A percentile compares a stretch with the other conserved stretches of the same genome.
These are phyloP conservation scores for Drymodes brunneopygia DNA, from an alignment of 2,113 vertebrate genomes.

Conservation along the genomic window DNA sequence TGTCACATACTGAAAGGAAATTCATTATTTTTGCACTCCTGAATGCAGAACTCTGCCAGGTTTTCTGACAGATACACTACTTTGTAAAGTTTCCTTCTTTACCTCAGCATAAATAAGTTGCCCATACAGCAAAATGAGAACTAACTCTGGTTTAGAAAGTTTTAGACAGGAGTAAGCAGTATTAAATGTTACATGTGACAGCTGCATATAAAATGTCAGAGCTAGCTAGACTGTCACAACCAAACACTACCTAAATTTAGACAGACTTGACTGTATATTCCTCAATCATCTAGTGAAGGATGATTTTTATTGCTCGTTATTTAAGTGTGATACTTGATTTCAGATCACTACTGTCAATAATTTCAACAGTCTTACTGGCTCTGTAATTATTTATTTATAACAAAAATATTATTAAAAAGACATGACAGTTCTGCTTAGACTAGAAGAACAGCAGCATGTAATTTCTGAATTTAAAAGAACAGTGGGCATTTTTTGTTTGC, in stretches of 20 bases:
- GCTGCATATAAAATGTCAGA: background rate
- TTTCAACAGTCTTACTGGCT: background rate
- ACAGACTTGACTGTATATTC: background rate
- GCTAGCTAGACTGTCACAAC: background rate
- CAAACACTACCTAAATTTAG: background rate
- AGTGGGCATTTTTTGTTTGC: background rate
- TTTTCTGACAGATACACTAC: background rate
- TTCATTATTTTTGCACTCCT: background rate
- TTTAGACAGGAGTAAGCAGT: background rate
- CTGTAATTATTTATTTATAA: background rate
- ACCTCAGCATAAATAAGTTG: background rate
- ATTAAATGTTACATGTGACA: background rate
- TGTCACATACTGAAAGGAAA: background rate
- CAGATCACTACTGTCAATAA: background rate
- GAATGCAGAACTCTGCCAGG: background rate
- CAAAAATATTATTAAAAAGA: background rate
- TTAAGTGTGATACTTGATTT: background rate
- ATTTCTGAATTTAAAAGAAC: background rate
- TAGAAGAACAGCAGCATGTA: background rate
- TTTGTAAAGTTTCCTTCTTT: background rate
- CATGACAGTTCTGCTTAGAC: background rate
- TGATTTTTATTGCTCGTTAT: background rate
- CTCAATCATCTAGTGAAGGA: background rate
- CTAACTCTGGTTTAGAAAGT: background rate
- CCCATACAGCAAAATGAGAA: background rate